Evolutionary conservation across 2,113 vertebrate species (phyloP), one percentile per base, ranked within the genome.

Genomic region (Vicugna pacos): DNA sequence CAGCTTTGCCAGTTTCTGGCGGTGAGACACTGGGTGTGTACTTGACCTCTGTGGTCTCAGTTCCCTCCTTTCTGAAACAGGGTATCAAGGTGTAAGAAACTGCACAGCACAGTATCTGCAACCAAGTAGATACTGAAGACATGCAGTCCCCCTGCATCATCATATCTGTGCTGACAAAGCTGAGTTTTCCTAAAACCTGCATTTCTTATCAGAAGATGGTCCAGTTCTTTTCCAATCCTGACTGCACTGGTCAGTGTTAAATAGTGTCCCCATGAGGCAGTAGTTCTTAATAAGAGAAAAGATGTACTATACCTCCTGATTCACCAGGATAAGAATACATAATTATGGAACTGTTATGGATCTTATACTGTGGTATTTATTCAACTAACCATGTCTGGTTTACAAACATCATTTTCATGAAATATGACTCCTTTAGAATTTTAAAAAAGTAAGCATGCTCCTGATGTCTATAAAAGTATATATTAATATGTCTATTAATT

Each of bases 401-500:
- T 84, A 62, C 10, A 56, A 95, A 94, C 73, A 65, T 19, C 50
- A 50, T 82, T 96, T 89, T 35, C 17, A 72, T 28, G 62, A 54
- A 95, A 85, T 65, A 81, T 5, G 28, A 65, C 26, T 72, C 9
- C 15, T 60, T 89, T 58, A 75, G 35, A 94, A 70, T 48, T 81
- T 42, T 77, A 75, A 62, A 28, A 38, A 96, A 90, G 15, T 56
- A n/a, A 89, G 17, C 13, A 32, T 28, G 17, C n/a, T 91, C 67
- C 17, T 67, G 2, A 62, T 67, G 26, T 79, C n/a, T 88, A 46
- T 69, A 38, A 76, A 42, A 19, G 69, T 88, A 80, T 72, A 42
- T 42, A 42, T 42, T 42, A 42, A 42, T 42, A 42, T 42, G 38
- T 42, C 38, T 42, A 42, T 42, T 42, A 42, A 42, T 42, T 42